Evolutionary conservation across 2,888 invertebrate species (phyloP), one percentile per base, ranked within the genome.

Genomic region (Eubasilissa splendida): DNA sequence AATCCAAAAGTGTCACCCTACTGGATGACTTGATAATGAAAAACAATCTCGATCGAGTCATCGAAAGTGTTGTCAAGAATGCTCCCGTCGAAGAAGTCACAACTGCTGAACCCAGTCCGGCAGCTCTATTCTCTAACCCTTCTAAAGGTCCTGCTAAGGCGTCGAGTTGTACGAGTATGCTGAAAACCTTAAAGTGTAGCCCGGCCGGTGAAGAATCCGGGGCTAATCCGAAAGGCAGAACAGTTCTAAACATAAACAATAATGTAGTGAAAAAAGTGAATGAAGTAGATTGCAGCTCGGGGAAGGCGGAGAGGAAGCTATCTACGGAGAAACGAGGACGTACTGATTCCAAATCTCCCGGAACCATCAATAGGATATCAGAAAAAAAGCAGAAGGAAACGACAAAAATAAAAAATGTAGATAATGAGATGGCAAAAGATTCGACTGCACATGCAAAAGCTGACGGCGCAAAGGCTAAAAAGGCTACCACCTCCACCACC

Each of bases 11-110:
- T 84, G 90, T 90, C 8, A 85, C 90, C 73, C 86, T 92, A 60
- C 87, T 92, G n/a, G 92, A 92, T 84, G 91, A 90, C 85, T 87
- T 92, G 68, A 87, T 92, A 82, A 88, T 90, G 83, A 92, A 92
- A 86, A 92, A 92, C 85, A 92, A 91, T 85, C 89, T 93, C 65
- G 92, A 93, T 82, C 88, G 91, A 85, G 88, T 87, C 68, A 89
- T 89, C 79, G 89, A 89, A 84, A 87, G 87, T 85, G 89, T 88
- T 59, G 84, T 83, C 54, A 81, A 82, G 74, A 84, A 83, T 77
- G 81, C 76, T 83, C 86, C 87, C 9, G 89, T 88, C 60, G 86
- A 89, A 83, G 87, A 89, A 86, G 85, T 87, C 82, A 86, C 86
- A 87, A 65, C 75, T 58, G 12, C 74, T 11, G 75, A 77, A 54